Evolutionary conservation across 1,140 invertebrate genomes (phyloP).

Genomic region (Pissodes strobi): DNA sequence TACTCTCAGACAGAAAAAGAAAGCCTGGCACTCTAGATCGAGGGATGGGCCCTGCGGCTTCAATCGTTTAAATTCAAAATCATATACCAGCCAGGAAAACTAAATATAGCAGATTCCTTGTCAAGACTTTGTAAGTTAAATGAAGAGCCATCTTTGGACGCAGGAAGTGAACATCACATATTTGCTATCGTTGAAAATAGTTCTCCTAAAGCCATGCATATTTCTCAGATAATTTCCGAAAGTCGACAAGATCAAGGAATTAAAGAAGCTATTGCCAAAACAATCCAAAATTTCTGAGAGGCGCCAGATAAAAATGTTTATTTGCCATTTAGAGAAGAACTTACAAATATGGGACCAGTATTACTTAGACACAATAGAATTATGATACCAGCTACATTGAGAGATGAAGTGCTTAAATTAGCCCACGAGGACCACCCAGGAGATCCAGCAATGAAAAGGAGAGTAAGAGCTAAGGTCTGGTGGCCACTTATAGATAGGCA

Average conservation of each 20-base stretch:
- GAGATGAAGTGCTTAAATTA: constrained; percentile 35
- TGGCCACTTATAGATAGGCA: constrained; percentile 50
- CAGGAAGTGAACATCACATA: constrained; percentile 18
- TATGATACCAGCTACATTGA: constrained; percentile 44
- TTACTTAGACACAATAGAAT: constrained; percentile 34
- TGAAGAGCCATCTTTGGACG: constrained; percentile 19
- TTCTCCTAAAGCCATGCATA: constrained; percentile 24
- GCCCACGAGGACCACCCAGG: constrained; percentile 50
- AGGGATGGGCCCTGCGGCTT: constrained; percentile 52
- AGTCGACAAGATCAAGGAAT: constrained; percentile 10
- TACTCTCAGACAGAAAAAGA: constrained; percentile 58
- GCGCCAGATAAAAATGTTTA: constrained; percentile 28
- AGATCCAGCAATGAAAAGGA: constrained; percentile 51
- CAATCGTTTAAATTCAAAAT: constrained; percentile 51
- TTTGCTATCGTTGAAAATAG: constrained; percentile 19
- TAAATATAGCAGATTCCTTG: constrained; percentile 54
- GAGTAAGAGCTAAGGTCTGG: too few relatives aligned
- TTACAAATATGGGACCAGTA: constrained; percentile 28
- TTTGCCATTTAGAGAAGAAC: constrained; percentile 33
- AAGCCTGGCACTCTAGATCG: constrained; percentile 48
- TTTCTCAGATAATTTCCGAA: constrained; percentile 12
- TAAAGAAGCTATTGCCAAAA: constrained; percentile 10
- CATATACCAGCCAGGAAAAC: constrained; percentile 51
- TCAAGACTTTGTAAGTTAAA: constrained; percentile 43
- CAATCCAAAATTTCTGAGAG: constrained; percentile 9